phyloP scores from a whole-genome alignment of 2,888 invertebrate genomes.

The Perizoma affinitatum region DNA sequence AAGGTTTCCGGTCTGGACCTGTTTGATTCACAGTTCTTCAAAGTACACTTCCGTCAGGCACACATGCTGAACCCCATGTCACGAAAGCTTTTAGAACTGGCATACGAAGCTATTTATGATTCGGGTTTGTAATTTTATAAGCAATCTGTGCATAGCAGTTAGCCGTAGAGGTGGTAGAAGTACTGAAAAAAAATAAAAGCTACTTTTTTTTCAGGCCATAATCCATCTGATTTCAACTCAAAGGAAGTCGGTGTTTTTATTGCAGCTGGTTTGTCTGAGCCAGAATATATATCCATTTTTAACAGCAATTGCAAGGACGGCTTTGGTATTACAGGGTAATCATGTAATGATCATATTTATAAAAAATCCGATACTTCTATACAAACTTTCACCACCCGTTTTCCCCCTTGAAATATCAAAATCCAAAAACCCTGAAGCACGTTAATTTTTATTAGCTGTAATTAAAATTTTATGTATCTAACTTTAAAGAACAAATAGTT shows the following conservation, averaged over 20 bases:
- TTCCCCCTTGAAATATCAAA: no score
- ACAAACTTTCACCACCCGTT: no score
- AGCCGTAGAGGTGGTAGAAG: background rate
- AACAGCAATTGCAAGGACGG: constrained; percentile 20
- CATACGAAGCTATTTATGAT: constrained; percentile 53
- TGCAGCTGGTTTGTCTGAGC: constrained; percentile 79
- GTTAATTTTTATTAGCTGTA: no score
- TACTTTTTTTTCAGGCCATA: constrained; percentile 64
- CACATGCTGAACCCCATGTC: constrained; percentile 46
- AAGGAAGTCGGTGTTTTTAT: constrained; percentile 69
- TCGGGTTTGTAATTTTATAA: constrained; percentile 37
- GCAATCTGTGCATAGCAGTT: background rate
- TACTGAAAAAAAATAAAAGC: background rate
- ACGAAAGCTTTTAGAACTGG: constrained; percentile 48
- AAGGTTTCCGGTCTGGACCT: constrained; percentile 83
- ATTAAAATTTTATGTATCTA: no score
- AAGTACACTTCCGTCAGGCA: constrained; percentile 75
- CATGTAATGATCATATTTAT: background rate
- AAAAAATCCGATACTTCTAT: no score
- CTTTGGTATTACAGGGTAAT: constrained; percentile 39
- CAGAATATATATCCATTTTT: constrained; percentile 73
- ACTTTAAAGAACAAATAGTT: no score
- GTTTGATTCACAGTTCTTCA: constrained; percentile 86
- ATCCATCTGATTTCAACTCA: constrained; percentile 80
- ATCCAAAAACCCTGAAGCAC: no score